Base-by-base conservation (phyloP, 2,113 vertebrate genomes). In the Archilochus colubris region DNA sequence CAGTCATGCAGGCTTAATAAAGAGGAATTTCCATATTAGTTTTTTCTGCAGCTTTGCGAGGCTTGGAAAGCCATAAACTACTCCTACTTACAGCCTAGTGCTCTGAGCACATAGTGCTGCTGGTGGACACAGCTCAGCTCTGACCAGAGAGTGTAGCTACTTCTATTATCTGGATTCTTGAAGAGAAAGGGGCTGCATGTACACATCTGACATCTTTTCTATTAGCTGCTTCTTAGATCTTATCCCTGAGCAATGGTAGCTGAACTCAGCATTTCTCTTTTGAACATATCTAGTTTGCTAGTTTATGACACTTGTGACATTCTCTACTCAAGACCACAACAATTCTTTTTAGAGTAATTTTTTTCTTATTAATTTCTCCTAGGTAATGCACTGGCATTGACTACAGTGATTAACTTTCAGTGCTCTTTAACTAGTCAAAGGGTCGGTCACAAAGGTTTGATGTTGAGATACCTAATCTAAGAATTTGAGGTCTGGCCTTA, bases 111-210 rank as follows among this genome's bases (percentile, higher is more conserved):
- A 28, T 20, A 31, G 53, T 43, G 19, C 19, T 53, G n/a, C 53
- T 0, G 5, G 14, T 0, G 0, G 44, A 27, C 30, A 59, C 16
- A 44, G n/a, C 61, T 73, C 3, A 4, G 9, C 38, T 74, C 14
- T 59, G 33, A 54, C 28, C 6, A 4, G 25, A 59, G 16, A 38
- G 20, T 19, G 5, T 19, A 57, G 72, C 12, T 89, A 12, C 72
- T 82, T 33, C 58, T 70, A 30, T 46, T 77, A 22, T 21, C 27
- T 67, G 36, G 19, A 44, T 22, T 48, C 66, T 36, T 9, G 9
- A 33, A 80, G 28, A 13, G 10, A 31, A 69, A 75, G 44, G 20
- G 11, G 43, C 72, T 83, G 44, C 20, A 15, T 33, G 33, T 15
- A 78, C 14, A 43, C 17, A 48, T 63, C 50, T 48, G 72, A 64